Conservation (phyloP, 2,113 vertebrate genomes). For the Opisthocomus hoazin region DNA sequence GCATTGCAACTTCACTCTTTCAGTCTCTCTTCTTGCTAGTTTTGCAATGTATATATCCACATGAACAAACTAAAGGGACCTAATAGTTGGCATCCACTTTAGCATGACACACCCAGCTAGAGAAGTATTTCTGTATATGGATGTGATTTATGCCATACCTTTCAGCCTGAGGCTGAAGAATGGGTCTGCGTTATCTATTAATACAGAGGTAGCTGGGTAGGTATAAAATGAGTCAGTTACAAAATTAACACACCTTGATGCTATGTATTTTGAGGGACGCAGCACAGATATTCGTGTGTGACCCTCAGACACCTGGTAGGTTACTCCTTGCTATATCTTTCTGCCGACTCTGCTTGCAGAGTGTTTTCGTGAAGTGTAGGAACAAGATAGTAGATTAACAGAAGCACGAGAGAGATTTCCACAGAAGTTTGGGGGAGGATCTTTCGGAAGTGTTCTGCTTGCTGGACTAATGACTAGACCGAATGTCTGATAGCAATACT, state of each 20-base stretch:
- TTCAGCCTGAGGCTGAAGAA: neutral
- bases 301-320: neutral
- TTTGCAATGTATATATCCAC: neutral
- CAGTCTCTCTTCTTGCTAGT: neutral
- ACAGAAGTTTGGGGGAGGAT: neutral
- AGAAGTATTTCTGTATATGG: neutral
- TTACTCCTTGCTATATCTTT: neutral
- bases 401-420: neutral
- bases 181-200: neutral
- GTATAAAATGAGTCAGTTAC: neutral
- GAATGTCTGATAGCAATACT: neutral
- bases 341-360: neutral
- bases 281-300: neutral
- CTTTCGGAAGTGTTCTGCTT: neutral
- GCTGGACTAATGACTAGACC: neutral
- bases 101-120: neutral
- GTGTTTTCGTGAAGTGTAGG: neutral
- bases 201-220: neutral
- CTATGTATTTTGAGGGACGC: neutral
- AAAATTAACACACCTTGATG: neutral
- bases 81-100: neutral
- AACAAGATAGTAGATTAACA: neutral
- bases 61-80: neutral
- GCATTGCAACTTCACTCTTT: accelerated
- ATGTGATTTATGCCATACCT: neutral